These are phyloP conservation scores for Nemopilema nomurai DNA, from an alignment of 30 jellyfish, hydroid and myxozoan genomes.

Conservation along the genomic window DNA sequence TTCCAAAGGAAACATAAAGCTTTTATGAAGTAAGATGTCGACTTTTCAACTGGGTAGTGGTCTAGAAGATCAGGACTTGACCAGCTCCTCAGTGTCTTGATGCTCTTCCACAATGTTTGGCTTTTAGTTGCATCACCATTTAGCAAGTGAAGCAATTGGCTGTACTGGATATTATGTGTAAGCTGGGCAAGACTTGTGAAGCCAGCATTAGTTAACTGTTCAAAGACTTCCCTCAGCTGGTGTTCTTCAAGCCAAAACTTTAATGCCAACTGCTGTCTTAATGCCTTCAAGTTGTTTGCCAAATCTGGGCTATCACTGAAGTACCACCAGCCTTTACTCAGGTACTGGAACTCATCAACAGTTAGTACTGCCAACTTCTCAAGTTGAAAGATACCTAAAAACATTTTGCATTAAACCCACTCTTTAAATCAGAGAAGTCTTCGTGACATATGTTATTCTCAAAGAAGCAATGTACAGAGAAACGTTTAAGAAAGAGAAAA, in stretches of 20 bases:
- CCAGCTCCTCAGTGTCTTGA: constrained; percentile 6
- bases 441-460: not conserved
- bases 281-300: not conserved
- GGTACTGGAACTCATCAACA: constrained; percentile 38
- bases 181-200: constrained; percentile 13
- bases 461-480: not conserved
- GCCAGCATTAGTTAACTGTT: constrained; percentile 18
- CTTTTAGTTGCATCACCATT: not conserved
- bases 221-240: not conserved
- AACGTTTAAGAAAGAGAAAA: no score
- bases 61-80: constrained; percentile 19
- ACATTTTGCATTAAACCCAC: not conserved
- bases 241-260: constrained; percentile 33
- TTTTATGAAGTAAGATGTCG: not conserved
- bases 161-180: not conserved
- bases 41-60: constrained; percentile 45
- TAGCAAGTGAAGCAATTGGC: not conserved
- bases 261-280: constrained; percentile 16
- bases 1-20: constrained; percentile 14
- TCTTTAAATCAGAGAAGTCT: not conserved
- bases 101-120: constrained; percentile 22
- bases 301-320: not conserved
- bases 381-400: constrained; percentile 28
- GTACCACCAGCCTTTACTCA: constrained; percentile 23
- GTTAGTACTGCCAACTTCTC: constrained; percentile 41